Evolutionary conservation across 2,888 invertebrate species (phyloP).

Genomic region (Oscheius sp.): DNA sequence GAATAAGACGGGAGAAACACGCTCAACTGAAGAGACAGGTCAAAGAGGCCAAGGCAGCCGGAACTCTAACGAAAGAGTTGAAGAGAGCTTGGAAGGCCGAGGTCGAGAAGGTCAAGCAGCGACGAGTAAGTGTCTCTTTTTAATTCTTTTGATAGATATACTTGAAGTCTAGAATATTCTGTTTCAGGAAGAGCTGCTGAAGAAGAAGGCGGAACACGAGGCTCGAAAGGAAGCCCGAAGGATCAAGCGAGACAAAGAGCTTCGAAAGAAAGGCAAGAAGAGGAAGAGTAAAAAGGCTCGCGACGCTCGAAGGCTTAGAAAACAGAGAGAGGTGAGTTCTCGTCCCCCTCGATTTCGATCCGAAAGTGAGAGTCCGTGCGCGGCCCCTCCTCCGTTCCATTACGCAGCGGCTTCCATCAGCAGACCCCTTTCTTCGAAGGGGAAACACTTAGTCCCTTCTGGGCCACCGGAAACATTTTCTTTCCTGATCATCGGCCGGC

Average conservation of each 20-base stretch:
- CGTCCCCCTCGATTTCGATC: not conserved
- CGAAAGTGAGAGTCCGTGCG: constrained; percentile 25
- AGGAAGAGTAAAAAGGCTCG: constrained; percentile 28
- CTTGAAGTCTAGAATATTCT: not conserved
- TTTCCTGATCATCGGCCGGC: not conserved
- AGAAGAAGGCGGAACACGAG: constrained; percentile 23
- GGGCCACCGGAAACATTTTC: constrained; percentile 20
- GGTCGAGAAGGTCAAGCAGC: constrained; percentile 11
- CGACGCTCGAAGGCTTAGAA: constrained; percentile 9
- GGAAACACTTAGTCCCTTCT: not conserved
- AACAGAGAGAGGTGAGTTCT: constrained; percentile 9
- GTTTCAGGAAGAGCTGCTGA: constrained; percentile 26
- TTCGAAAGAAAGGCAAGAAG: constrained; percentile 19
- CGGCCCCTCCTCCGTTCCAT: constrained; percentile 24
- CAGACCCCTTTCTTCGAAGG: constrained; percentile 11
- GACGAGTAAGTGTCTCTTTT: constrained; percentile 13
- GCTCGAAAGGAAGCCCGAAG: constrained; percentile 20
- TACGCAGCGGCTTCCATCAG: constrained; percentile 8
- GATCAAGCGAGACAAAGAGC: constrained; percentile 23
- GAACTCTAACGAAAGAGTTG: constrained; percentile 25
- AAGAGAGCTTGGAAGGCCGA: constrained; percentile 26
- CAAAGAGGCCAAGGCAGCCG: constrained; percentile 27
- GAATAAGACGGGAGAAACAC: constrained; percentile 27
- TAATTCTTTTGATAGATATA: not conserved
- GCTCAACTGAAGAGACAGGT: constrained; percentile 15